These are phyloP conservation scores for Metridium senile DNA, from an alignment of 92 coral and sea anemone genomes.

Conservation along the genomic window DNA sequence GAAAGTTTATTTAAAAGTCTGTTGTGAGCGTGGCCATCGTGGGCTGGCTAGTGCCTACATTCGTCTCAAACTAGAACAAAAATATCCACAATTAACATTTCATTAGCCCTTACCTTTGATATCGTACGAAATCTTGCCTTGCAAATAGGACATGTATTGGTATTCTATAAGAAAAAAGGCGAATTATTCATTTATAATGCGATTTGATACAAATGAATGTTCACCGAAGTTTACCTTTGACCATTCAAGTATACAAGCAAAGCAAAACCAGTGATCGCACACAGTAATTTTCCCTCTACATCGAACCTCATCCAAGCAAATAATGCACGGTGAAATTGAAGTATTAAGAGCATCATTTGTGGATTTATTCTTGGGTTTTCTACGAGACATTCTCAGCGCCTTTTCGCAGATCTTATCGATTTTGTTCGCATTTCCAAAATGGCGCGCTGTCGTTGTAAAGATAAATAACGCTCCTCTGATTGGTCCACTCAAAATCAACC, in stretches of 20 bases:
- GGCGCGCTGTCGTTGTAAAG: constrained; percentile 53
- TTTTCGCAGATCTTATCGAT: constrained; percentile 33
- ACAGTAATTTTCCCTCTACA: constrained; percentile 93
- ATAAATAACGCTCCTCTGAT: constrained; percentile 49
- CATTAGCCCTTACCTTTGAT: constrained; percentile 74
- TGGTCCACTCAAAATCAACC: constrained; percentile 53
- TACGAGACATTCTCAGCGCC: constrained; percentile 24
- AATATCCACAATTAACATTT: constrained; percentile 10
- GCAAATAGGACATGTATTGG: constrained; percentile 98
- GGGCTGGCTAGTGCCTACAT: too few species aligned
- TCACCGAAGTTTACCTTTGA: constrained; percentile 71
- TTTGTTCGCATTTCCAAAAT: constrained; percentile 63
- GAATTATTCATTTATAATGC: neutral
- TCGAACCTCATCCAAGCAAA: constrained; percentile 89
- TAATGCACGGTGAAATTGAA: constrained; percentile 65
- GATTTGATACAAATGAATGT: constrained; percentile 3
- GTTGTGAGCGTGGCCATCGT: neutral
- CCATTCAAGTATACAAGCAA: constrained; percentile 90
- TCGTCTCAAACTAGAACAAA: neutral
- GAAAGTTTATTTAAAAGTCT: neutral
- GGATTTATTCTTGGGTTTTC: constrained; percentile 1
- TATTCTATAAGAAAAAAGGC: constrained; percentile 66
- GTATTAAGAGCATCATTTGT: constrained; percentile 30
- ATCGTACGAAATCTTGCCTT: constrained; percentile 94
- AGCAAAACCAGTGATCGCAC: constrained; percentile 99